Evolutionary conservation across 1,140 invertebrate genomes (phyloP).

Genomic region (Araneus ventricosus): DNA sequence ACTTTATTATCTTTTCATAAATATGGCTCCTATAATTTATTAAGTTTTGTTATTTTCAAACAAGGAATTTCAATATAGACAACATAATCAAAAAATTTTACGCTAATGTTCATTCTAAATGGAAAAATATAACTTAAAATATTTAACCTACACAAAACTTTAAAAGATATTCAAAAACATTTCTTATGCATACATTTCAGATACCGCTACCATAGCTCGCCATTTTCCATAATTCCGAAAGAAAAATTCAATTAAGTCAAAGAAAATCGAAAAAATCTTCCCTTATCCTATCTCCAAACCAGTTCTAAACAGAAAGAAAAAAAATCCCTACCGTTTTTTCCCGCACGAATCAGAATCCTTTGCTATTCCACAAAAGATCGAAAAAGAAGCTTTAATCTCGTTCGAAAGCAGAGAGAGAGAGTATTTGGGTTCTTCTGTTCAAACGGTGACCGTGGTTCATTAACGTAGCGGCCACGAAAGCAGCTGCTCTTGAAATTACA

Average conservation of each 20-base stretch:
- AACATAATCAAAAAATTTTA: no score
- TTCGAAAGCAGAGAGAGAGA: neutral
- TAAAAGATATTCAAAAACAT: no score
- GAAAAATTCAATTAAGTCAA: neutral
- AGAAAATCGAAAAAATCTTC: neutral
- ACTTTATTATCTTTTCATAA: no score
- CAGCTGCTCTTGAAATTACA: conserved; percentile 62
- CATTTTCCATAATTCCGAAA: neutral
- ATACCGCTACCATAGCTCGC: no score
- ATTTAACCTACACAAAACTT: no score
- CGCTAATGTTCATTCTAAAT: no score
- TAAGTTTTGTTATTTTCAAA: no score
- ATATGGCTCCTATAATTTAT: no score
- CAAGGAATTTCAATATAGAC: no score
- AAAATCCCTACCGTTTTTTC: neutral
- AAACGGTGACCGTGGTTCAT: conserved; percentile 53
- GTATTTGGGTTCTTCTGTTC: conserved; percentile 11
- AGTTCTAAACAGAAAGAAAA: no score
- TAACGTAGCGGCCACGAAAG: conserved; percentile 39
- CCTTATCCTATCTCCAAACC: neutral
- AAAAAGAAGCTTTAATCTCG: conserved; percentile 43
- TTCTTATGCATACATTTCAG: no score
- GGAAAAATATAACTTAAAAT: no score
- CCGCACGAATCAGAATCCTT: conserved; percentile 17
- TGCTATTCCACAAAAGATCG: conserved; percentile 38